phyloP scores from a whole-genome alignment of 1,140 invertebrate species.

The Drosophila ambigua region DNA sequence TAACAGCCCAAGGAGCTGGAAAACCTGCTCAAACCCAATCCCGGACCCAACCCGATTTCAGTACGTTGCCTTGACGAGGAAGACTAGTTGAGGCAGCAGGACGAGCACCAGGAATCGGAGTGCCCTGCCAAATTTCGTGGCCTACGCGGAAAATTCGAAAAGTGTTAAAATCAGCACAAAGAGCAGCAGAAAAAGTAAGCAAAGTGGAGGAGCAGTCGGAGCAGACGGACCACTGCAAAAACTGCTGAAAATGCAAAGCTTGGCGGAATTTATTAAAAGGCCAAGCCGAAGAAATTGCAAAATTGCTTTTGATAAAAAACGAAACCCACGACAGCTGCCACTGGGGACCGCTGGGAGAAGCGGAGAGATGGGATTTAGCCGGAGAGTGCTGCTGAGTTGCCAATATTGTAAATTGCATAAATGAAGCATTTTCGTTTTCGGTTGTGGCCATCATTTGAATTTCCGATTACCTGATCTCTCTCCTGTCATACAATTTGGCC shows the following conservation, averaged over 20 bases:
- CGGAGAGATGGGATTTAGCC: constrained; percentile 2
- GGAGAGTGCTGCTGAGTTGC: constrained; percentile 56
- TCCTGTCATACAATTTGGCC: constrained; percentile 3
- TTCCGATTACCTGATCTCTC: constrained; percentile 43
- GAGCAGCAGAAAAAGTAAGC: constrained; percentile 24
- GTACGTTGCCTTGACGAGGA: constrained; percentile 7
- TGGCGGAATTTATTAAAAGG: constrained; percentile 79
- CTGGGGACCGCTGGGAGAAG: constrained; percentile 15
- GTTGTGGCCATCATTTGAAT: constrained; percentile 39
- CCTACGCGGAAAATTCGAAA: constrained; percentile 68
- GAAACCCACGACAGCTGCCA: constrained; percentile 45
- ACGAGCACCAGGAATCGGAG: background rate
- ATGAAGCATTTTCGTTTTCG: constrained; percentile 38
- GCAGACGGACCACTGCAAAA: constrained; percentile 44
- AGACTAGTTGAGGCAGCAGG: too few relatives aligned
- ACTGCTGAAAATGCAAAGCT: constrained; percentile 78
- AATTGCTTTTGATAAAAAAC: constrained; percentile 74
- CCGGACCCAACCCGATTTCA: constrained; percentile 35
- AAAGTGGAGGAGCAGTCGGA: constrained; percentile 5
- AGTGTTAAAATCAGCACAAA: constrained; percentile 78
- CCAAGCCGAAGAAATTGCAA: constrained; percentile 69
- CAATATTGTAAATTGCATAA: constrained; percentile 76
- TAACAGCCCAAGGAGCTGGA: background rate
- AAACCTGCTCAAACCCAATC: constrained; percentile 7
- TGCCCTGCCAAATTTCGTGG: constrained; percentile 47